Evolutionary conservation across 2,888 invertebrate species (phyloP).

Genomic region (Synergus laeviventris): DNA sequence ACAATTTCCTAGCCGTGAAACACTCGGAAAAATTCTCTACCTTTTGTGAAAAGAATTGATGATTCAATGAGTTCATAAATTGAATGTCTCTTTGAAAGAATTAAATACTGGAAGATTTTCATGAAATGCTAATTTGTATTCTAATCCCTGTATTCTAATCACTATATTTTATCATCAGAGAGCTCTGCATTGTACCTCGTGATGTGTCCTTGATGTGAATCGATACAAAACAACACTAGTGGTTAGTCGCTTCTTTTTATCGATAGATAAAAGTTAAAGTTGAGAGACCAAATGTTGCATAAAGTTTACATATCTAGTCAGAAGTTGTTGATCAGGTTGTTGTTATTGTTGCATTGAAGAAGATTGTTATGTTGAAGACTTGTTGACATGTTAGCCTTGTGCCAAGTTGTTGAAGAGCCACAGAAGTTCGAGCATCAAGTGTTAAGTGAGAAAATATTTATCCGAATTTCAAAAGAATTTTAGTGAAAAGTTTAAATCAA

Average conservation of each 20-base stretch:
- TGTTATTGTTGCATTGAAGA: not conserved
- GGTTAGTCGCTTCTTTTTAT: not conserved
- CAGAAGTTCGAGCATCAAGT: not conserved
- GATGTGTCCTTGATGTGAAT: constrained; percentile 51
- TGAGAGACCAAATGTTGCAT: not conserved
- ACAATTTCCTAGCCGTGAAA: not conserved
- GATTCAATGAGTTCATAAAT: too few relatives aligned
- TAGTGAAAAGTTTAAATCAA: not conserved
- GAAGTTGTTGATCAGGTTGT: not conserved
- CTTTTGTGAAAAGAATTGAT: not conserved
- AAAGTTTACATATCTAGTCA: not conserved
- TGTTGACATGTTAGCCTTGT: not conserved
- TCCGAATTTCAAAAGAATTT: not conserved
- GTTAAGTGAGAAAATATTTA: not conserved
- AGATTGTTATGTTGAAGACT: not conserved
- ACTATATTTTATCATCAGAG: too few relatives aligned
- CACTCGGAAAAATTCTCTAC: not conserved
- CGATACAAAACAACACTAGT: constrained; percentile 27
- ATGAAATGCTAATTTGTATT: too few relatives aligned
- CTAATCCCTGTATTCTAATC: too few relatives aligned
- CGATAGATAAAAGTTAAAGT: not conserved
- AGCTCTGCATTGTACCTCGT: not conserved
- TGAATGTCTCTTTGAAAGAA: too few relatives aligned
- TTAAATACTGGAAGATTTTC: too few relatives aligned
- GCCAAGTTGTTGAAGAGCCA: not conserved